Base-by-base conservation (phyloP, 2,797 vertebrate genomes). In the Betta splendens region DNA sequence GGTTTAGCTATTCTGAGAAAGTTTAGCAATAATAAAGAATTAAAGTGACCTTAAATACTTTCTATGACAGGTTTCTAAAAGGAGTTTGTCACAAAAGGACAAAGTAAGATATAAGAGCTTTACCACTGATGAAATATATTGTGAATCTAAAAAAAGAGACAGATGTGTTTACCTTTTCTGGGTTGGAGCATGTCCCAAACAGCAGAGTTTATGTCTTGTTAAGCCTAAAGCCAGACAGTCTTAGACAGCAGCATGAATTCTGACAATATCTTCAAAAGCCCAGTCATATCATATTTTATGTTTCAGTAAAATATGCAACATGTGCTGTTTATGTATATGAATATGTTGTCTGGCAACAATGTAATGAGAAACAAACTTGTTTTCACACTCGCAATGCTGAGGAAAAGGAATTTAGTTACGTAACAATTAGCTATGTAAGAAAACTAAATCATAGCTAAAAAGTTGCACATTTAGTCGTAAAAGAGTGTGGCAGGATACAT, bases 341-440 rank as follows among this genome's bases (percentile, higher is more conserved):
- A 37, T 39, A 59, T 43, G 71, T 58, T 53, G 47, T 62, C 51
- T 54, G 47, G 77, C 75, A 76, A 68, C 52, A 0, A 37, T 26
- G 43, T 73, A 69, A 77, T 71, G 21, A 66, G 65, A 76, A 54
- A 31, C 70, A 79, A 69, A 54, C 55, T 29, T 60, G 58, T 33
- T 64, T 69, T 69, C 40, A 68, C 38, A 22, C 60, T 70, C 36
- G 52, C 18, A 52, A 35, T 20, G 43, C 47, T n/a, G 44, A 67
- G 71, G 74, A 62, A 28, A 49, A 53, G 23, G 20, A 57, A 61
- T 37, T 18, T 13, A 7, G 18, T 65, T 47, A 42, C 46, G 64
- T 48, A 52, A 64, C 21, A 31, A 18, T 5, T n/a, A 2, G 15
- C 50, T 46, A 2, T 31, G 26, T 51, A 12, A 22, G 17, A 28